Evolutionary conservation across 92 coral and sea anemone genomes (phyloP).

Genomic region (Chrysogorgia sp.): DNA sequence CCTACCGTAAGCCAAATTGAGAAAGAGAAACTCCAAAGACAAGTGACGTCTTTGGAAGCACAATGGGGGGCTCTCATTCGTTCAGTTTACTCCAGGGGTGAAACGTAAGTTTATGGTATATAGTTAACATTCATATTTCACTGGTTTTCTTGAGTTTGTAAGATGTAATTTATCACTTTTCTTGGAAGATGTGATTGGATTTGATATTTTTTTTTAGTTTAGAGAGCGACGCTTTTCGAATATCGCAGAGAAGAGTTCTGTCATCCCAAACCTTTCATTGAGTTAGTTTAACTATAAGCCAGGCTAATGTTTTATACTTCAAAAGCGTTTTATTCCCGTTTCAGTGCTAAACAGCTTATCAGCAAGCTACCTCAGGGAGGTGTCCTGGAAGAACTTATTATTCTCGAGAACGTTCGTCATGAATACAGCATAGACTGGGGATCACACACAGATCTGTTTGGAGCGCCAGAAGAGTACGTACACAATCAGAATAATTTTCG

Average conservation of each 20-base stretch:
- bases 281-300: too few species aligned
- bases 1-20: slow-evolving; percentile 6
- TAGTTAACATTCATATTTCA: too few species aligned
- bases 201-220: too few species aligned
- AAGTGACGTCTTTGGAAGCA: slow-evolving; percentile 38
- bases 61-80: slow-evolving; percentile 36
- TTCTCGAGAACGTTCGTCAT: slow-evolving; percentile 33
- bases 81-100: slow-evolving; percentile 37
- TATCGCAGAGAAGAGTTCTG: too few species aligned
- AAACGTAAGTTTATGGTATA: slow-evolving; percentile 39
- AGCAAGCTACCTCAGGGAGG: slow-evolving; percentile 33
- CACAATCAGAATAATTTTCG: background rate
- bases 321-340: background rate
- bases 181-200: background rate
- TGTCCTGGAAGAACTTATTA: slow-evolving; percentile 29
- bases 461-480: slow-evolving; percentile 10
- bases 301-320: background rate
- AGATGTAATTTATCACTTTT: too few species aligned
- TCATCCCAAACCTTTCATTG: too few species aligned
- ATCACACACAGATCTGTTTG: slow-evolving; percentile 25
- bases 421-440: slow-evolving; percentile 31
- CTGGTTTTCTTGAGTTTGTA: too few species aligned
- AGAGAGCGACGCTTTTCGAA: too few species aligned
- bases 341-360: slow-evolving; percentile 21
- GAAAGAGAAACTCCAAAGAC: background rate